Evolutionary conservation across 2,113 vertebrate species (phyloP).

Genomic region (Lepisosteus osseus): DNA sequence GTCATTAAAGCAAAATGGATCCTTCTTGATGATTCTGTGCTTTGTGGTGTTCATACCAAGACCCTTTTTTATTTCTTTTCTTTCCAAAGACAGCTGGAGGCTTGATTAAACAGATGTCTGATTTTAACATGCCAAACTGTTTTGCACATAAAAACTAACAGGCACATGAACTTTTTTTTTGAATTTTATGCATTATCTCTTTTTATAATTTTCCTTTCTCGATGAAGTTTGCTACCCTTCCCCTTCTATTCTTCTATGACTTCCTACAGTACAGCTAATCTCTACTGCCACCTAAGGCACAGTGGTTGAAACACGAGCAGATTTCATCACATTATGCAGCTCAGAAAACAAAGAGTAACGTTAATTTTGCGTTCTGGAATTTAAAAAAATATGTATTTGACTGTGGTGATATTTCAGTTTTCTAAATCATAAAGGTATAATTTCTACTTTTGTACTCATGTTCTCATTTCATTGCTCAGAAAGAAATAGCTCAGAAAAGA

Average conservation of each 20-base stretch:
- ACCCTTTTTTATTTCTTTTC: conserved; percentile 37
- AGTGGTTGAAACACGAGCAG: background rate
- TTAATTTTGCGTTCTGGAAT: too few species aligned
- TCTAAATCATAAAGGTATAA: too few species aligned
- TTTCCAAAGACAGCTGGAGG: conserved; percentile 42
- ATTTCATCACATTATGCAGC: too few species aligned
- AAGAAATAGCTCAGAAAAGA: too few species aligned
- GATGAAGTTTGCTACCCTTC: background rate
- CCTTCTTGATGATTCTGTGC: conserved; percentile 11
- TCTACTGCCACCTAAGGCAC: background rate
- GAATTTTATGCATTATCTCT: background rate
- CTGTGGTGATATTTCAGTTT: too few species aligned
- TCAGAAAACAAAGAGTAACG: too few species aligned
- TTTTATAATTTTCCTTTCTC: background rate
- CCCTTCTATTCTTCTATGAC: background rate
- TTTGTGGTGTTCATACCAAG: conserved; percentile 42
- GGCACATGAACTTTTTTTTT: background rate
- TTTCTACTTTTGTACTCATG: too few species aligned
- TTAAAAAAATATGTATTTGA: too few species aligned
- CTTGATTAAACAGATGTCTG: conserved; percentile 39
- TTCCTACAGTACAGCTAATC: background rate
- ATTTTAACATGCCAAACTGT: conserved; percentile 21
- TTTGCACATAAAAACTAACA: conserved; percentile 4
- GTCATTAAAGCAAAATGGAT: conserved; percentile 37
- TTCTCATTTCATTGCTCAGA: too few species aligned